Evolutionary conservation across 2,888 invertebrate genomes (phyloP), one percentile per base, ranked within the genome.

Genomic region (Drosophila peninsularis): DNA sequence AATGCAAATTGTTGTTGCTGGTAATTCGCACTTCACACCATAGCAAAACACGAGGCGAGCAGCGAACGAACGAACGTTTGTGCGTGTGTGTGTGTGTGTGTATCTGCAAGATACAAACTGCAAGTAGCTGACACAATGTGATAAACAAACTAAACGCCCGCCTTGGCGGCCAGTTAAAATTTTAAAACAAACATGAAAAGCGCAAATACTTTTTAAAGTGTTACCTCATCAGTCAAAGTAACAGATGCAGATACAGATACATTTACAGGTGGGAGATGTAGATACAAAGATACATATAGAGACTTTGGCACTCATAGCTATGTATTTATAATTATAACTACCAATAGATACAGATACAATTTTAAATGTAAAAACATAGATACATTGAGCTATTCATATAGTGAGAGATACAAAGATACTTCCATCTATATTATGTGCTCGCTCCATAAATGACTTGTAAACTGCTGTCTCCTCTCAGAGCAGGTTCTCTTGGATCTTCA

Each of bases 1-100:
- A 83, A 90, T 90, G 91, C 90, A 89, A 90, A 91, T 89, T 88
- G 85, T 87, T 54, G 61, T 63, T 63, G 77, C 58, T 57, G 82
- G 75, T 80, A 89, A 84, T 89, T 88, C 89, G 78, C 86, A 89
- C 88, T 82, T 89, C 71, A 70, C 86, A 67, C 74, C 37, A 47
- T 36, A 37, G 42, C 54, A 50, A 55, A 34, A 34, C 58, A 49
- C 47, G 36, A 17, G 30, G 30, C 45, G 44, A 17, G 19, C 30
- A 60, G 62, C 53, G 52, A 56, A 34, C 47, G 19, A 32, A 14
- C 32, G 17, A 0, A 0, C 9, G 1, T 13, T 0, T 39, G 3
- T 13, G 13, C 11, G 5, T 14, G 14, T 19, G 13, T 44, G 27
- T 36, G 44, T 45, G 41, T 34, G 42, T 37, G 37, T 60, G 77